Conservation (phyloP, 2,797 vertebrate species). For the Sebastolobus alascanus region DNA sequence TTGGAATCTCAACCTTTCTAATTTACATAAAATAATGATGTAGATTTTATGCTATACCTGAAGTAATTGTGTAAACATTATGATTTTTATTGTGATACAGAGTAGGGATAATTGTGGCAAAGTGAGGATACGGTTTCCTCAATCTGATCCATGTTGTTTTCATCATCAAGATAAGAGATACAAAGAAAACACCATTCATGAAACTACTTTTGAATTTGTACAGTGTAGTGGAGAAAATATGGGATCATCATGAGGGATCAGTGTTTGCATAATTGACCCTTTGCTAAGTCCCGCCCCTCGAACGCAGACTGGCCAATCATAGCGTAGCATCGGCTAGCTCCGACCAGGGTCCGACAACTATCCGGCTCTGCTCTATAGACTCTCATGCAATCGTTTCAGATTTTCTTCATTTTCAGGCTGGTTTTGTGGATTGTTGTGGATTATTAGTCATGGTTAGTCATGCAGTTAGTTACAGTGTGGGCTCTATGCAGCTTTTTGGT, state of each 20-base stretch:
- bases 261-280: not conserved
- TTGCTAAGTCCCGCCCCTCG: too few species aligned
- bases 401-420: too few species aligned
- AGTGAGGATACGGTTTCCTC: not conserved
- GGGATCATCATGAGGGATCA: not conserved
- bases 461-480: too few species aligned
- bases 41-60: not conserved
- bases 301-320: too few species aligned
- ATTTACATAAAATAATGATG: not conserved
- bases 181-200: not conserved
- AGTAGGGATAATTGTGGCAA: not conserved
- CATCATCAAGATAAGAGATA: not conserved
- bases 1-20: not conserved
- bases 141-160: not conserved
- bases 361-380: too few species aligned
- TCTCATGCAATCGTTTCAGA: too few species aligned
- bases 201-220: not conserved
- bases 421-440: too few species aligned
- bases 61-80: not conserved
- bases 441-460: too few species aligned
- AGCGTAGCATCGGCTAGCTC: too few species aligned
- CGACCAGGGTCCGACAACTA: too few species aligned
- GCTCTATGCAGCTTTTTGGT: not conserved
- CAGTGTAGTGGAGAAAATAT: not conserved
- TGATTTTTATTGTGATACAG: not conserved